Evolutionary conservation across 2,888 invertebrate species (phyloP), one percentile per base, ranked within the genome.

Genomic region (Rutpela maculata): DNA sequence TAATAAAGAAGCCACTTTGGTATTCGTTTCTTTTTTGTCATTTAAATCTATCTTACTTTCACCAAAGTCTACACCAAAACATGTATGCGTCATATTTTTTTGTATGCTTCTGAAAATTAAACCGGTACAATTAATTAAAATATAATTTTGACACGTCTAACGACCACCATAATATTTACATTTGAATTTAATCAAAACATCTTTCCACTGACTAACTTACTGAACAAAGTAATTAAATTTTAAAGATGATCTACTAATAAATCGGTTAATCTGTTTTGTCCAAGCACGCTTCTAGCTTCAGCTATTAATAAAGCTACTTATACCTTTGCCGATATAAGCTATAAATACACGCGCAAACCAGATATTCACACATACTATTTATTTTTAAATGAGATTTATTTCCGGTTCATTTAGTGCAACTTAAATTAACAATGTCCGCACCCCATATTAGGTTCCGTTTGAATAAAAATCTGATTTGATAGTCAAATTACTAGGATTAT

Each of bases 311-410:
- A 50, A 43, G 10, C 65, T 35, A 65, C 65, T 65, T 65, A 65
- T 66, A 66, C 65, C 65, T 66, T 43, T 18, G 35, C 62, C n/a
- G 26, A 62, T 31, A 62, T 15, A n/a, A 50, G 31, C 65, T 65
- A 65, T 65, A 65, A 65, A 66, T 66, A 66, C 19, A 38, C 1
- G 38, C 43, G 12, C 65, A 19, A 66, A 19, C 65, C n/a, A 66
- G 65, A 66, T 66, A 66, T 66, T 66, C 65, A 66, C 65, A 66
- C 65, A 66, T 66, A 66, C 50, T 66, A 22, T 66, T 66, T 66
- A 66, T 66, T 66, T 43, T 50, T 43, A 66, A 66, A 66, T 59
- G 59, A 22, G 10, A 59, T 38, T 15, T 18, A 38, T 66, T 66
- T 66, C 65, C 65, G 50, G 65, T 19, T 66, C 19, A 66, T 50